A percentile compares a stretch with the other conserved stretches of the same genome.
phyloP scores from a whole-genome alignment of 2,888 invertebrate genomes.

The Folsomia candida region DNA sequence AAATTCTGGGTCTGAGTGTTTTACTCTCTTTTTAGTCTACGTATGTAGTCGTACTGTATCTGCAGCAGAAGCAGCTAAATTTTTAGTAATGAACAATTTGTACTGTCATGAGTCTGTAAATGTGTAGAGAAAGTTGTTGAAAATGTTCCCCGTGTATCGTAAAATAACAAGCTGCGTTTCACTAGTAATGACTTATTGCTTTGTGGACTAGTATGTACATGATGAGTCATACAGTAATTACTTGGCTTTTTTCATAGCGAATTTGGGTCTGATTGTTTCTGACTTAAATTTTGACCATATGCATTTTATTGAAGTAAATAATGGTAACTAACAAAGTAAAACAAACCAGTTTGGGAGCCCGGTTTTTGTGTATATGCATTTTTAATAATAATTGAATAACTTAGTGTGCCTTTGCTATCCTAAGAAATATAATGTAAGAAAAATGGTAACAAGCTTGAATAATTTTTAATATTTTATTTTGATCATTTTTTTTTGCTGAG shows the following conservation, averaged over 20 bases:
- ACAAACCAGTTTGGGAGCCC: too few species aligned
- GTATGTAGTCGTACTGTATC: not conserved
- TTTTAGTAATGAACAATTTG: too few species aligned
- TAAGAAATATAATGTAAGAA: not conserved
- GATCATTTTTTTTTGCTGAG: not conserved
- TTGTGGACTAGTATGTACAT: too few species aligned
- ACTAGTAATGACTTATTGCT: not conserved
- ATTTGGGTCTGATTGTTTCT: too few species aligned
- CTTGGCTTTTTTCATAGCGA: too few species aligned
- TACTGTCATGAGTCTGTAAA: too few species aligned
- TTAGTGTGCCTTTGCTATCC: slow-evolving; percentile 16
- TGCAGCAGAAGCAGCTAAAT: not conserved
- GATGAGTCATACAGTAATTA: too few species aligned
- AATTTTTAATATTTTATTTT: not conserved
- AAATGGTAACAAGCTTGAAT: not conserved
- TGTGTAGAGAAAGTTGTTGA: not conserved
- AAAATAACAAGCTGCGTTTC: not conserved
- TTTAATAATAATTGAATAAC: slow-evolving; percentile 8
- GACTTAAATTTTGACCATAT: too few species aligned
- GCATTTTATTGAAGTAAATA: too few species aligned
- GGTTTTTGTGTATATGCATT: too few species aligned
- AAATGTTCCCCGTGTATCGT: not conserved
- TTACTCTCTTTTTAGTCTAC: not conserved
- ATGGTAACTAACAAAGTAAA: too few species aligned
- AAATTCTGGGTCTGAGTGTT: not conserved